phyloP scores from a whole-genome alignment of 1,140 invertebrate genomes.

The Macrobrachium rosenbergii region DNA sequence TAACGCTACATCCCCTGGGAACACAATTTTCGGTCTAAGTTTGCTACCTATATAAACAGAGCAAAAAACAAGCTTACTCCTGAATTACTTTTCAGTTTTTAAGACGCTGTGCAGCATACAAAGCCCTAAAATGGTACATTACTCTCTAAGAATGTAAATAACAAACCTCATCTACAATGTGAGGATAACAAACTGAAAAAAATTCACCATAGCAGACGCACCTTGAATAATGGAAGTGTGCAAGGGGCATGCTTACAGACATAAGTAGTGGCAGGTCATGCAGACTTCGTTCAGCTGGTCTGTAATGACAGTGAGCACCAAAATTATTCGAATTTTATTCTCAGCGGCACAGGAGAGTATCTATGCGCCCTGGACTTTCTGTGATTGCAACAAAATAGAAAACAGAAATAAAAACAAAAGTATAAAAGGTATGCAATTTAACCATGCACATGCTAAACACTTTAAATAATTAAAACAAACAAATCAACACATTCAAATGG shows the following conservation, averaged over 20 bases:
- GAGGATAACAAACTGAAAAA: no score
- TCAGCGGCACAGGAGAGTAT: not conserved
- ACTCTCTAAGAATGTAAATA: no score
- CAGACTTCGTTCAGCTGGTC: conserved; percentile 56
- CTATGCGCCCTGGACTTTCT: not conserved
- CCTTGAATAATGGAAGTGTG: conserved; percentile 63
- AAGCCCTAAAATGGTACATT: no score
- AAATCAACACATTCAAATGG: not conserved
- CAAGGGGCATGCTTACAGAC: conserved; percentile 58
- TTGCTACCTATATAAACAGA: no score
- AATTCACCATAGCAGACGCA: conserved; percentile 14
- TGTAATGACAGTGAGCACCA: conserved; percentile 38
- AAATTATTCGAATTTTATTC: not conserved
- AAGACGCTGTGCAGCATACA: no score
- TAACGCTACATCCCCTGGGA: no score
- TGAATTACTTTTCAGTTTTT: no score
- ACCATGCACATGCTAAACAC: conserved; percentile 9
- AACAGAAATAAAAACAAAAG: conserved; percentile 1
- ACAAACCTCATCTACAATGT: no score
- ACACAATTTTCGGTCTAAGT: no score
- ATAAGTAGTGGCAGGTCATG: conserved; percentile 59
- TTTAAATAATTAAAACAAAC: not conserved
- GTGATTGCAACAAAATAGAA: no score
- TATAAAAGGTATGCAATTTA: not conserved
- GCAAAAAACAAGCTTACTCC: no score